Base-by-base conservation (phyloP, 1,140 invertebrate species). In the Drosophila gunungcola region DNA sequence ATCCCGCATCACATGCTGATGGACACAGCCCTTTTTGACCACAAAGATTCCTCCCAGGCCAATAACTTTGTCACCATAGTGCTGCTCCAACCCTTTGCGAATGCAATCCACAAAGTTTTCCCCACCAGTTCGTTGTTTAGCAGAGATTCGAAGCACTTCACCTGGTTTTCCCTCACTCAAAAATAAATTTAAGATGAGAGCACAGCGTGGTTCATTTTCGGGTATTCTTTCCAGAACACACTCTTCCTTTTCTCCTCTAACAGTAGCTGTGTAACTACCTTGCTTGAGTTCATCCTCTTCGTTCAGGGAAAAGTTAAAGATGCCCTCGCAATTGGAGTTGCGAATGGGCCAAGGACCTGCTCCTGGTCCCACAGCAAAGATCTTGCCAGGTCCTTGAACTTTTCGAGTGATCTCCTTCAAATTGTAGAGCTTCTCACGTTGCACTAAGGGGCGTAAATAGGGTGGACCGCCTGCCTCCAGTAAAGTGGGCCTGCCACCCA, bases 1-100 rank as follows among this genome's bases (percentile, higher is more conserved):
- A 91, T 98, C 97, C 48, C 96, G 95, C 98, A 99, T 99, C 56
- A 99, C 95, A 91, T 99, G 98, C 84, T 97, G 95, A 83, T 97
- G 97, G 0, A 95, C 96, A 92, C 95, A 95, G 0, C 98, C 98
- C 74, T 95, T 94, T 74, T 95, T 95, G 36, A 99, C 91, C 10
- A 98, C 63, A 92, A 99, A 99, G 34, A 95, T 94, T 62, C 98
- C 98, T 51, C 98, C 98, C 12, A 99, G 82, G 67, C 96, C 97
- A n/a, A 99, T 95, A 39, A 96, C 94, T 92, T 96, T 94, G n/a
- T 96, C 94, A 1, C 94, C 94, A 92, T 96, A 99, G 64, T 95
- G 93, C 36, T 93, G 83, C 52, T 93, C 93, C 36, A 99, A 91
- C 10, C 95, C 94, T 85, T 96, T 95, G 67, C 97, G 94, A 76